Conservation (phyloP, 2,888 invertebrate species). For the Perizoma affinitatum region DNA sequence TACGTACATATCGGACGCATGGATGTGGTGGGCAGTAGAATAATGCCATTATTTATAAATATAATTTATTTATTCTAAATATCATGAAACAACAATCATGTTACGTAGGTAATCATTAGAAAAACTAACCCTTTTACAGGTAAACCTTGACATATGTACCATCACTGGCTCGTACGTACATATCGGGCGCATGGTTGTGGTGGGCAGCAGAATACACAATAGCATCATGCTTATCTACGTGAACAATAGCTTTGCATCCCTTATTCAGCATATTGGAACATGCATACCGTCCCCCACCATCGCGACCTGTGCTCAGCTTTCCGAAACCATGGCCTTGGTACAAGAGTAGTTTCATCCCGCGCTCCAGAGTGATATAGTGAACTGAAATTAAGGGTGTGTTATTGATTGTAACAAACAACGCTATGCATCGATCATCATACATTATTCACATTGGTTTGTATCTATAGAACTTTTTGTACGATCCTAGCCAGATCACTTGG, state of each 20-base stretch:
- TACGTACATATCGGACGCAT: conserved; percentile 31
- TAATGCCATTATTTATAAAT: too few species aligned
- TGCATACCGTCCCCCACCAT: conserved; percentile 53
- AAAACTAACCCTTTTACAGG: too few species aligned
- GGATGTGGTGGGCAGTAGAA: conserved; percentile 37
- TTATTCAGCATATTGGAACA: conserved; percentile 50
- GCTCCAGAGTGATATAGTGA: conserved; percentile 16
- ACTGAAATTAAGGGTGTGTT: conserved; percentile 6
- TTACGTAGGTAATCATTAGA: too few species aligned
- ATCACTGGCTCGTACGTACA: conserved; percentile 17
- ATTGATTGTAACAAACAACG: neutral
- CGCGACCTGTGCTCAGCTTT: conserved; percentile 33
- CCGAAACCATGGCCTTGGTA: conserved; percentile 52
- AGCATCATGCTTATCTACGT: conserved; percentile 43
- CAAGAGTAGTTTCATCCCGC: conserved; percentile 48
- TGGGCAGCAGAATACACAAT: conserved; percentile 29
- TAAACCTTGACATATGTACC: neutral
- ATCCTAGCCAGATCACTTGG: too few species aligned
- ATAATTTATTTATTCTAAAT: too few species aligned
- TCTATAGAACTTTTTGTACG: too few species aligned
- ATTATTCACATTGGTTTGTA: too few species aligned
- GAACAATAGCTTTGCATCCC: conserved; percentile 52
- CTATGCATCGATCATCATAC: too few species aligned
- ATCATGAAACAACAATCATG: too few species aligned
- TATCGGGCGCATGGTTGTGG: conserved; percentile 41